phyloP scores from a whole-genome alignment of 1,140 invertebrate species.

The Diabrotica undecimpunctata region DNA sequence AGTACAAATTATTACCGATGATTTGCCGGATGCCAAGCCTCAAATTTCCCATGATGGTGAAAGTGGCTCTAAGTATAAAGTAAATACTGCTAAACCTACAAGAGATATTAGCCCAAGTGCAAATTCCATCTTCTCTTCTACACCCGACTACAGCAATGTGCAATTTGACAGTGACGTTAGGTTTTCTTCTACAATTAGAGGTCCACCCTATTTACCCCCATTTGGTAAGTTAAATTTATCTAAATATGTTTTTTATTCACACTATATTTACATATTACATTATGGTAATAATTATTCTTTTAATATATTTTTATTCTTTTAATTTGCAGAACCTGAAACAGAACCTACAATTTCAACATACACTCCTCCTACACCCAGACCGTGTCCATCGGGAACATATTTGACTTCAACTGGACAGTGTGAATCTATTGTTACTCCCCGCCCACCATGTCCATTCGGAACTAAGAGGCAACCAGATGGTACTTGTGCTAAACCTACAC shows the following conservation, averaged over 20 bases:
- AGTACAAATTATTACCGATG: constrained; percentile 13
- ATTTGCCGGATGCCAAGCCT: constrained; percentile 17
- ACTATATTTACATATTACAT: too few species aligned
- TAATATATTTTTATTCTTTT: neutral
- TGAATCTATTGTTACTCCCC: neutral
- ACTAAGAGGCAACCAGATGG: constrained; percentile 6
- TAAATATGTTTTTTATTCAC: too few species aligned
- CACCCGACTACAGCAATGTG: constrained; percentile 43
- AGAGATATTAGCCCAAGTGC: constrained; percentile 28
- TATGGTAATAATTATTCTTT: too few species aligned
- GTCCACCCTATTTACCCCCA: constrained; percentile 43
- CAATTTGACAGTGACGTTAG: constrained; percentile 38
- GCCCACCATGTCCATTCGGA: constrained; percentile 13
- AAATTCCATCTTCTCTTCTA: constrained; percentile 34
- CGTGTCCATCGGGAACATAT: constrained; percentile 5
- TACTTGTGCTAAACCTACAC: constrained; percentile 4
- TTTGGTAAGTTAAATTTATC: constrained; percentile 15
- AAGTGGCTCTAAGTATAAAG: constrained; percentile 14
- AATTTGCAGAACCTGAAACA: constrained; percentile 11
- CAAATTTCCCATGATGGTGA: constrained; percentile 27
- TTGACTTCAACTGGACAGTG: constrained; percentile 13
- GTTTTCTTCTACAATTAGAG: constrained; percentile 39
- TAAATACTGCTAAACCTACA: constrained; percentile 29
- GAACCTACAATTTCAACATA: constrained; percentile 8
- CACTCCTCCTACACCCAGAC: constrained; percentile 5